These are phyloP conservation scores for Sebastes alutus DNA, from an alignment of 2,797 vertebrate species.

Conservation along the genomic window DNA sequence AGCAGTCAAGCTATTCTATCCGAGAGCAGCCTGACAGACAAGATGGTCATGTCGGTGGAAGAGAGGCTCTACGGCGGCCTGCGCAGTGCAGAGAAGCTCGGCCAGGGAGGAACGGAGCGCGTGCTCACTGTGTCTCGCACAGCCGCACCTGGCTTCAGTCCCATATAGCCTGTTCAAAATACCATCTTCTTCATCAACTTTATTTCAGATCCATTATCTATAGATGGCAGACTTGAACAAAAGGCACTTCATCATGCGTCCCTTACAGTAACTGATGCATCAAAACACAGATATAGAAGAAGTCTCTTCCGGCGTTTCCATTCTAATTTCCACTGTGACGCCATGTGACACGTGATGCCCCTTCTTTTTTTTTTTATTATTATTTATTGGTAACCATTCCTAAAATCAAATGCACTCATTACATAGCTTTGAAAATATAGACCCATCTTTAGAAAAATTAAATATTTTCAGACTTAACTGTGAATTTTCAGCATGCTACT, in stretches of 20 bases:
- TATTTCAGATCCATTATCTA: background rate
- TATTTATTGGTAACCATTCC: slow-evolving; percentile 32
- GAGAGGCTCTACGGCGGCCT: slow-evolving; percentile 86
- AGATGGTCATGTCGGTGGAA: slow-evolving; percentile 82
- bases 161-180: slow-evolving; percentile 73
- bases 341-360: slow-evolving; percentile 55
- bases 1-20: slow-evolving; percentile 71
- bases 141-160: slow-evolving; percentile 88
- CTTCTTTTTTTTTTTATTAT: background rate
- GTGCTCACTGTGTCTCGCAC: slow-evolving; percentile 75
- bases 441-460: slow-evolving; percentile 41
- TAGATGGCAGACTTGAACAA: background rate
- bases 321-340: slow-evolving; percentile 64
- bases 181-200: background rate
- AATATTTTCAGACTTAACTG: slow-evolving; percentile 64
- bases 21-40: slow-evolving; percentile 82
- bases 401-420: slow-evolving; percentile 29
- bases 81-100: slow-evolving; percentile 60
- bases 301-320: slow-evolving; percentile 36
- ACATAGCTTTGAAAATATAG: slow-evolving; percentile 36
- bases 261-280: background rate
- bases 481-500: slow-evolving; percentile 74
- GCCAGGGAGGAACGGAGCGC: slow-evolving; percentile 63
- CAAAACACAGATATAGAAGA: slow-evolving; percentile 2
- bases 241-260: background rate